These are phyloP conservation scores for Charina bottae DNA, from an alignment of 2,113 vertebrate species.

Conservation along the genomic window DNA sequence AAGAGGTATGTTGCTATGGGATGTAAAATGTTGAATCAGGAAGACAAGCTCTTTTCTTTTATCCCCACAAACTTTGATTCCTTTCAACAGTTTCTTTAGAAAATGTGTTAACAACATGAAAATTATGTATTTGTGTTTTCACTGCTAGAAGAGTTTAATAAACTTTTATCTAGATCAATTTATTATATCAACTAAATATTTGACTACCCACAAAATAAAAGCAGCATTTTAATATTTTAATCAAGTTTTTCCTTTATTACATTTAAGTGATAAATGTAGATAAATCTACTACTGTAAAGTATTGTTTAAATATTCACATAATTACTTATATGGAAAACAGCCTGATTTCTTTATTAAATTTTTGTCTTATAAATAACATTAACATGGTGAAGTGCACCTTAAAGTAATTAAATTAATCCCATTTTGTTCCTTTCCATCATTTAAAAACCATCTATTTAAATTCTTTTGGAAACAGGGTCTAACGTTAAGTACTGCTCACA, in stretches of 20 bases:
- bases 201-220: background rate
- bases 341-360: background rate
- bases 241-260: conserved; percentile 13
- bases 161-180: conserved; percentile 6
- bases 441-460: conserved; percentile 26
- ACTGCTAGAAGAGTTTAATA: conserved; percentile 24
- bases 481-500: background rate
- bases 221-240: background rate
- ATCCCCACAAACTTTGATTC: background rate
- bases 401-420: conserved; percentile 36
- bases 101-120: background rate
- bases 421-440: conserved; percentile 9
- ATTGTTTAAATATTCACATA: background rate
- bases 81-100: background rate
- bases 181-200: background rate
- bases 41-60: background rate
- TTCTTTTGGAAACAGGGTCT: conserved; percentile 28
- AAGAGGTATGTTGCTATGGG: no score
- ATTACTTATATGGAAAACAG: background rate
- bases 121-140: background rate
- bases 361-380: conserved; percentile 19
- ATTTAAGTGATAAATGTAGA: conserved; percentile 13
- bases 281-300: conserved; percentile 16
- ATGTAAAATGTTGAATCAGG: background rate
- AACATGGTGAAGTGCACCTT: conserved; percentile 13